phyloP scores from a whole-genome alignment of 1,140 invertebrate genomes.

The Mercenaria mercenaria region DNA sequence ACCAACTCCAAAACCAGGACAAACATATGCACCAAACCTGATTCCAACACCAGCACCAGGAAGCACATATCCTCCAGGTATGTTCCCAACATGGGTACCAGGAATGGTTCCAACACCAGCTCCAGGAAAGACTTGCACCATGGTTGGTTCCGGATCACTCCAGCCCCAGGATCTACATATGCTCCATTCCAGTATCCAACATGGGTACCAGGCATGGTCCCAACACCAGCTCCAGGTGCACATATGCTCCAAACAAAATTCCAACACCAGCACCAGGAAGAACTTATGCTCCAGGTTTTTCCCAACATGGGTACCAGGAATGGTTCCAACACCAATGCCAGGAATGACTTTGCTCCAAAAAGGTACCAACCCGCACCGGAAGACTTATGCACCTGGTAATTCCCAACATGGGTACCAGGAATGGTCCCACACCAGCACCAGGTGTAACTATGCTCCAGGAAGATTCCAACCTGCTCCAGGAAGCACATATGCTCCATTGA shows the following conservation, averaged over 20 bases:
- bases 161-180: slow-evolving; percentile 71
- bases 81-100: slow-evolving; percentile 50
- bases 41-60: slow-evolving; percentile 57
- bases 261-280: slow-evolving; percentile 63
- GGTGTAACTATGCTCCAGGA: slow-evolving; percentile 54
- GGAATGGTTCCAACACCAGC: slow-evolving; percentile 57
- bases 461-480: slow-evolving; percentile 64
- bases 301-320: slow-evolving; percentile 50
- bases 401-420: slow-evolving; percentile 52
- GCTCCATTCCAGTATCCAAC: slow-evolving; percentile 69
- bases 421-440: slow-evolving; percentile 60
- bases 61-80: slow-evolving; percentile 24
- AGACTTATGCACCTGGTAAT: slow-evolving; percentile 62
- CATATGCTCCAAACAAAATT: slow-evolving; percentile 66
- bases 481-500: slow-evolving; percentile 71
- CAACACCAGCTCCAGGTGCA: slow-evolving; percentile 70
- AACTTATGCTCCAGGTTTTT: slow-evolving; percentile 50
- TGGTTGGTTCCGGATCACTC: slow-evolving; percentile 60
- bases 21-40: slow-evolving; percentile 71
- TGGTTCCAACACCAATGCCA: slow-evolving; percentile 57
- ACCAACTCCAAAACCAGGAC: slow-evolving; percentile 66
- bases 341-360: slow-evolving; percentile 66
- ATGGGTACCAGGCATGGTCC: slow-evolving; percentile 44
- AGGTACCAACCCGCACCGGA: slow-evolving; percentile 61
- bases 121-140: slow-evolving; percentile 61